phyloP scores from a whole-genome alignment of 2,888 invertebrate species.

The Helicoverpa assulta region DNA sequence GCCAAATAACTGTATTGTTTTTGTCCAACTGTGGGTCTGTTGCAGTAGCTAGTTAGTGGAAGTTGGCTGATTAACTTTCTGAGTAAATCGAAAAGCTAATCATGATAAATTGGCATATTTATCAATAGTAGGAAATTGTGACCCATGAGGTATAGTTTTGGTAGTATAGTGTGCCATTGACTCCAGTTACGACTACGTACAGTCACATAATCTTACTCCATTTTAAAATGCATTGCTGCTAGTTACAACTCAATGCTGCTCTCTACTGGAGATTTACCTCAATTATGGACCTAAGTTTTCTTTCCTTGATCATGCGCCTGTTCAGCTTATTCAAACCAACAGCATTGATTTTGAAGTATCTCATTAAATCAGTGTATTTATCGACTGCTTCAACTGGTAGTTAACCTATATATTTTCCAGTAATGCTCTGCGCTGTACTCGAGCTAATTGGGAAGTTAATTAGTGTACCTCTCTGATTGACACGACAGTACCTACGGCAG shows the following conservation, averaged over 20 bases:
- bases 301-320: not conserved
- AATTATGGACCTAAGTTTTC: too few species aligned
- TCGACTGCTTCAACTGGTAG: not conserved
- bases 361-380: slow-evolving; percentile 13
- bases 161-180: too few species aligned
- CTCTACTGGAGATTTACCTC: too few species aligned
- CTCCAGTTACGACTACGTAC: too few species aligned
- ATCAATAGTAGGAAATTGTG: too few species aligned
- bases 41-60: not conserved
- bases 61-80: too few species aligned
- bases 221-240: too few species aligned
- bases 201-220: too few species aligned
- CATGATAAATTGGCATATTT: too few species aligned
- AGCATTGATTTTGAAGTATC: slow-evolving; percentile 19
- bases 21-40: not conserved
- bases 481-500: not conserved
- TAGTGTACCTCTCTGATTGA: slow-evolving; percentile 32
- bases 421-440: slow-evolving; percentile 13
- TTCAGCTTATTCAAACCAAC: not conserved
- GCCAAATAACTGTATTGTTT: not conserved
- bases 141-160: too few species aligned
- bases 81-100: too few species aligned
- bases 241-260: too few species aligned
- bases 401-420: not conserved
- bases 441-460: slow-evolving; percentile 43